These are phyloP conservation scores for Cryptotermes secundus DNA, from an alignment of 1,140 invertebrate genomes.

Conservation along the genomic window DNA sequence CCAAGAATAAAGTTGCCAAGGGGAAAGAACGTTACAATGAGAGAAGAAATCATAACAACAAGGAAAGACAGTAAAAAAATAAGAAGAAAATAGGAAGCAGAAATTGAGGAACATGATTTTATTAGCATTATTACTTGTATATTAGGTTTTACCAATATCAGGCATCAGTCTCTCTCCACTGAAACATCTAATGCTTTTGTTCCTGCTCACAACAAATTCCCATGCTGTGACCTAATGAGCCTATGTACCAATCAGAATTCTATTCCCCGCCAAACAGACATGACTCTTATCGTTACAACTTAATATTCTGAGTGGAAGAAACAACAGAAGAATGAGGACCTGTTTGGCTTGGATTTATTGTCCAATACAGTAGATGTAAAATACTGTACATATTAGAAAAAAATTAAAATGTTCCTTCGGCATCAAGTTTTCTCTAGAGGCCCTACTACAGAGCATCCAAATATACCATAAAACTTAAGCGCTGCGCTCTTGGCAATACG, in stretches of 20 bases:
- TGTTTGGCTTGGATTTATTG: too few species aligned
- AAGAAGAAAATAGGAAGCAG: background rate
- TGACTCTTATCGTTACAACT: too few species aligned
- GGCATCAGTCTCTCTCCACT: background rate
- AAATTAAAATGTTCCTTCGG: too few species aligned
- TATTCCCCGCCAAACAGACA: background rate
- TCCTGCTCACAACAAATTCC: background rate
- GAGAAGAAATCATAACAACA: background rate
- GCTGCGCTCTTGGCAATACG: too few species aligned
- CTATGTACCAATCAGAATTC: background rate
- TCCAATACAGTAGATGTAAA: too few species aligned
- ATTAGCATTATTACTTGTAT: conserved; percentile 8
- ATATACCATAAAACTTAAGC: too few species aligned
- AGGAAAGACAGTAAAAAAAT: background rate
- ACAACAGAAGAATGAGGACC: too few species aligned
- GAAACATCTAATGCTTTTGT: background rate
- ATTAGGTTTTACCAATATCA: background rate
- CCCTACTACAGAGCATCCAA: too few species aligned
- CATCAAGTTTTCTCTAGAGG: too few species aligned
- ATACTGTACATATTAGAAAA: too few species aligned
- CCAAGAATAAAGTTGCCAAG: background rate
- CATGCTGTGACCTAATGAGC: background rate
- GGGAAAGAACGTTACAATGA: background rate
- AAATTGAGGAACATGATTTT: background rate
- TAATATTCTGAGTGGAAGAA: too few species aligned